Conservation (phyloP, 1,140 invertebrate genomes). For the Drosophila quadrilineata region DNA sequence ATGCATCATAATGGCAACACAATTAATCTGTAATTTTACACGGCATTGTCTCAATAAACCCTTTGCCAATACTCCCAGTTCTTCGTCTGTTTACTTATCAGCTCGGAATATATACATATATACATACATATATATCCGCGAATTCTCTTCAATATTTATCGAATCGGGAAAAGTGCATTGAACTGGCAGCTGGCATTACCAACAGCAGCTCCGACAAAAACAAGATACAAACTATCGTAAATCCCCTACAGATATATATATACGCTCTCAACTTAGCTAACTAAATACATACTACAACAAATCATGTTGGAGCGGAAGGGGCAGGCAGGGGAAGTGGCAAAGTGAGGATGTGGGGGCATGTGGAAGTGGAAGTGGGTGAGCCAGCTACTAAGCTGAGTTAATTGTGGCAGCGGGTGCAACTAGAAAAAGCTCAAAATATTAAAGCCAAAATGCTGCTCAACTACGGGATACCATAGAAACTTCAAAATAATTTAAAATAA, state of each 20-base stretch:
- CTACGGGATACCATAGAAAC: too few species aligned
- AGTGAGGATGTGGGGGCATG: background rate
- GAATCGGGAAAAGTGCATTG: conserved; percentile 41
- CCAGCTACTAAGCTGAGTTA: too few species aligned
- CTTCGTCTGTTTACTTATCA: conserved; percentile 15
- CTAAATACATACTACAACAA: background rate
- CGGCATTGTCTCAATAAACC: conserved; percentile 41
- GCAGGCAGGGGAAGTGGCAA: background rate
- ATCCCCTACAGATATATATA: too few species aligned
- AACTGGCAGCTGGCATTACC: conserved; percentile 37
- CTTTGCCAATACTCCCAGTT: conserved; percentile 47
- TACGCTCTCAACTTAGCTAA: too few species aligned
- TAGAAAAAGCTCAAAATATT: conserved; percentile 22
- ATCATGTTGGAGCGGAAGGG: background rate
- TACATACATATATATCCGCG: background rate
- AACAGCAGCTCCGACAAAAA: too few species aligned
- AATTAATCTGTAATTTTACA: conserved; percentile 54
- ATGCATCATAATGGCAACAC: conserved; percentile 27
- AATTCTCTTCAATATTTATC: conserved; percentile 44
- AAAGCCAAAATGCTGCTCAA: too few species aligned
- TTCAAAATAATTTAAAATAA: too few species aligned
- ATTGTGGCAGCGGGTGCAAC: conserved; percentile 31
- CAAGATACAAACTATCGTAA: too few species aligned
- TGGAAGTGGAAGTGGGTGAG: background rate
- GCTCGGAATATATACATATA: background rate